phyloP scores from a whole-genome alignment of 2,113 vertebrate species.

The Hippocampus comes region DNA sequence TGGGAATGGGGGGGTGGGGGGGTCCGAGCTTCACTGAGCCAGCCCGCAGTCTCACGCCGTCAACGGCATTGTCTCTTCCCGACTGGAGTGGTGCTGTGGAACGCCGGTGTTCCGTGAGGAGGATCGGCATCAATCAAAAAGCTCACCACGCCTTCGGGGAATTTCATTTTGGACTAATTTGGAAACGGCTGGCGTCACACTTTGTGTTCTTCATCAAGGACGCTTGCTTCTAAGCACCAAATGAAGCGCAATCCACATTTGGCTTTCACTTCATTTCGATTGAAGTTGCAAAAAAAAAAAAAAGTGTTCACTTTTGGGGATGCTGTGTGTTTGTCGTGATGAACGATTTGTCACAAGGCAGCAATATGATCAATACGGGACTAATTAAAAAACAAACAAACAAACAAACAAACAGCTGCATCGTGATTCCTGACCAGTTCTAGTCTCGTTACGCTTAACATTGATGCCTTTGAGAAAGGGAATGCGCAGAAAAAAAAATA shows the following conservation, averaged over 20 bases:
- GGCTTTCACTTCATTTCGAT: conserved; percentile 12
- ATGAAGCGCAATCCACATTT: conserved; percentile 25
- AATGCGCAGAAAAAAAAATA: too few species aligned
- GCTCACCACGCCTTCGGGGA: conserved; percentile 32
- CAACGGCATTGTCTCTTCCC: conserved; percentile 1
- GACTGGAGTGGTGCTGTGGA: conserved; percentile 26
- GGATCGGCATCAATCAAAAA: conserved; percentile 47
- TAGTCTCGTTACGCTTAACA: too few species aligned
- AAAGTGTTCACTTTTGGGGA: neutral
- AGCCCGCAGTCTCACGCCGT: conserved; percentile 40
- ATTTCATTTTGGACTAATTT: conserved; percentile 43
- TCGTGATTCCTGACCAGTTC: too few species aligned
- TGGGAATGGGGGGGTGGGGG: neutral
- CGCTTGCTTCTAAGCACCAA: conserved; percentile 13
- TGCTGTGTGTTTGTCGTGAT: neutral
- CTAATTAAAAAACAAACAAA: too few species aligned
- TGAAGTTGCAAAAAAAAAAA: conserved; percentile 19
- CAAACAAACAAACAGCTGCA: too few species aligned
- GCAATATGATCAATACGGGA: too few species aligned
- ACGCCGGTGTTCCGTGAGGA: conserved; percentile 25
- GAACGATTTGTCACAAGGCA: too few species aligned
- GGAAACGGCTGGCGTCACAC: conserved; percentile 14
- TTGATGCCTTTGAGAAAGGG: too few species aligned
- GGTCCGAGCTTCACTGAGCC: conserved; percentile 53
- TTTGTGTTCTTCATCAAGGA: conserved; percentile 40